Percentiles rank a stretch among this genome's conserved stretches.
Evolutionary conservation across 2,797 vertebrate genomes (phyloP).

Genomic region (Odontamblyopus rebecca): DNA sequence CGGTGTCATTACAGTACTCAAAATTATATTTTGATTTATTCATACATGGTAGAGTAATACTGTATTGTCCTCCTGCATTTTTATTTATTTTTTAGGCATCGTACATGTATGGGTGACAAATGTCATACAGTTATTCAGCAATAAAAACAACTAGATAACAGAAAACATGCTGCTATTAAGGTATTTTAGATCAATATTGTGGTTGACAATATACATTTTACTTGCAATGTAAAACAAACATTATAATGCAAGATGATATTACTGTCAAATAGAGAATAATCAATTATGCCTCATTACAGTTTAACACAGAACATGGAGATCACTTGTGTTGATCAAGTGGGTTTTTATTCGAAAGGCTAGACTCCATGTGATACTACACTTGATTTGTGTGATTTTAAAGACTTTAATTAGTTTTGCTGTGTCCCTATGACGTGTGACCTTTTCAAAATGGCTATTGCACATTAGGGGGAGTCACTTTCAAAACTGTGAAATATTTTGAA

Average conservation of each 20-base stretch:
- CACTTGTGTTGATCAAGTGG: background rate
- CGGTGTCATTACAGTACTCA: no score
- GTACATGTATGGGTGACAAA: no score
- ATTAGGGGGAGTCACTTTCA: constrained; percentile 5
- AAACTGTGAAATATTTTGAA: constrained; percentile 14
- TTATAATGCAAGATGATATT: background rate
- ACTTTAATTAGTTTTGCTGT: constrained; percentile 33
- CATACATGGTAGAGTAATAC: no score
- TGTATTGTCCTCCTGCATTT: no score
- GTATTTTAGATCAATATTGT: background rate
- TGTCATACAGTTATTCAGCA: no score
- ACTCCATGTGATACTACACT: constrained; percentile 14
- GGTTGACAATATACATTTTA: background rate
- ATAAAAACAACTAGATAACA: no score
- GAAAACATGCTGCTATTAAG: background rate
- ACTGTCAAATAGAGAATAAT: background rate
- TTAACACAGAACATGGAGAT: background rate
- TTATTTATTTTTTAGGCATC: no score
- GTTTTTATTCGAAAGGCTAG: constrained; percentile 13
- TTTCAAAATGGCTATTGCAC: constrained; percentile 21
- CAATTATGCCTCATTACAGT: constrained; percentile 11
- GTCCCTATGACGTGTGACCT: constrained; percentile 23
- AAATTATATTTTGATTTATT: no score
- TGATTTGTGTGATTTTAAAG: constrained; percentile 14
- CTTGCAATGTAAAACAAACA: constrained; percentile 18